phyloP scores from a whole-genome alignment of 1,140 invertebrate species.

The Tyrophagus putrescentiae region DNA sequence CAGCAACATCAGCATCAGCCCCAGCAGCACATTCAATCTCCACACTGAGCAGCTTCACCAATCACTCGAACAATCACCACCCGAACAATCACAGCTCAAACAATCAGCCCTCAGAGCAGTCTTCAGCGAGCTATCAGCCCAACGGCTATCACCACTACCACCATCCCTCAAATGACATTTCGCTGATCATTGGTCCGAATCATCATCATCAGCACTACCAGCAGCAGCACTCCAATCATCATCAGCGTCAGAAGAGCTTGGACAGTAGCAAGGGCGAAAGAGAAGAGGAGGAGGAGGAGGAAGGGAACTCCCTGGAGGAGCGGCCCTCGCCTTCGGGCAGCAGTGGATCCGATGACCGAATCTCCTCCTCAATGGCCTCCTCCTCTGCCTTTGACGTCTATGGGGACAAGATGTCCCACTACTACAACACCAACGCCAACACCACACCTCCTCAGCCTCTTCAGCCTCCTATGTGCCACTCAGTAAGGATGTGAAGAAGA shows the following conservation, averaged over 20 bases:
- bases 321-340: slow-evolving; percentile 23
- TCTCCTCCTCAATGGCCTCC: background rate
- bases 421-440: background rate
- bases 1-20: no score
- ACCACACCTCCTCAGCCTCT: background rate
- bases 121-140: background rate
- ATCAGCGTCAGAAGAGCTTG: background rate
- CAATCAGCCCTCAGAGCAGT: no score
- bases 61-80: no score
- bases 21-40: no score
- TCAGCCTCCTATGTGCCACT: background rate
- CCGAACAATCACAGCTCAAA: no score
- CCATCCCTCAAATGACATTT: background rate
- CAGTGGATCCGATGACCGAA: slow-evolving; percentile 18
- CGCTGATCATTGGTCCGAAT: background rate
- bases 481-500: background rate
- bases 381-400: no score
- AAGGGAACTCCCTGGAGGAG: background rate
- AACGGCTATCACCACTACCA: background rate
- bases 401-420: no score
- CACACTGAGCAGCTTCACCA: no score
- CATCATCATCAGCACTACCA: background rate
- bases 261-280: background rate
- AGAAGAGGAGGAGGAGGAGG: background rate
- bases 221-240: background rate